These are phyloP conservation scores for Eubasilissa splendida DNA, from an alignment of 2,888 invertebrate species.

Conservation along the genomic window DNA sequence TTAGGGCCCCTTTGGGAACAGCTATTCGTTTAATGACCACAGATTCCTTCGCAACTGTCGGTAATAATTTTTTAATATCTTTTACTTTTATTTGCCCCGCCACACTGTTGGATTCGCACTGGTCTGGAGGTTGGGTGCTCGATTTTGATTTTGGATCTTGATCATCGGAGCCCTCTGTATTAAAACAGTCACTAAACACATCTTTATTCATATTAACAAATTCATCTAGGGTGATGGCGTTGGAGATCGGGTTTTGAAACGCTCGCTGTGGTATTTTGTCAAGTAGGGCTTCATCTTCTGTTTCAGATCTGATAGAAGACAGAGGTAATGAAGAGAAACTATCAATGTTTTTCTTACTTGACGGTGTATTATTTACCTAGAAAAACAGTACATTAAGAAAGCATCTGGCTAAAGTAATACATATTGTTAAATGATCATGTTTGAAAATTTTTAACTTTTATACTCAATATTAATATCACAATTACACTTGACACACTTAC, in stretches of 20 bases:
- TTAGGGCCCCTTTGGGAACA: constrained; percentile 27
- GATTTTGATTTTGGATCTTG: background rate
- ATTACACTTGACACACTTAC: too few species aligned
- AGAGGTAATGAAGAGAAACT: too few species aligned
- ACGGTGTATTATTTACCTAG: too few species aligned
- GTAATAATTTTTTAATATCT: constrained; percentile 64
- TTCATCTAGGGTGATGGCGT: constrained; percentile 70
- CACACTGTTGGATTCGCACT: background rate
- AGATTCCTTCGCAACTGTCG: constrained; percentile 71
- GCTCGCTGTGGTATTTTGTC: too few species aligned
- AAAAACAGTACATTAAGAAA: too few species aligned
- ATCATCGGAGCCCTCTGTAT: constrained; percentile 57
- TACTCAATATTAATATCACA: too few species aligned
- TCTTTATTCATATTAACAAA: constrained; percentile 71
- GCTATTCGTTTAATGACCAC: constrained; percentile 61
- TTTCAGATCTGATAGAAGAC: too few species aligned
- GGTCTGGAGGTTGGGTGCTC: background rate
- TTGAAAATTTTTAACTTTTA: too few species aligned
- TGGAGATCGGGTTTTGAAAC: background rate
- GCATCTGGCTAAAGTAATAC: too few species aligned
- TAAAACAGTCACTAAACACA: constrained; percentile 69
- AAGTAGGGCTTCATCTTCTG: too few species aligned
- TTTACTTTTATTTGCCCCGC: background rate
- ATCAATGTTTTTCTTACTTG: too few species aligned
- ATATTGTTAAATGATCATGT: too few species aligned